phyloP scores from a whole-genome alignment of 2,888 invertebrate genomes.

The Torymus texanus region DNA sequence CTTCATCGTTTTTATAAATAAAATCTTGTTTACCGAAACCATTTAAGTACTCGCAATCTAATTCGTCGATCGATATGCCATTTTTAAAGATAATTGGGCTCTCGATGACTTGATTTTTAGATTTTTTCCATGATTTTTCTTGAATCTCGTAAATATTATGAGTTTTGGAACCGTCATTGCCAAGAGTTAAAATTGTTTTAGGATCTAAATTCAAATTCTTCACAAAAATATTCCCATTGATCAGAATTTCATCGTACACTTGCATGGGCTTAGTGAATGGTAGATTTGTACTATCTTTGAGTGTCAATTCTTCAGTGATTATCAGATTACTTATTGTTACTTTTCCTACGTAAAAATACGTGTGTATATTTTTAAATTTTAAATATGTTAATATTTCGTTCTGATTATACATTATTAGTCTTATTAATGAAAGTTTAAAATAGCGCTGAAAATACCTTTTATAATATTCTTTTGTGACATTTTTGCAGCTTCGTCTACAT shows the following conservation, averaged over 20 bases:
- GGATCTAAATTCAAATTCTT: conserved; percentile 51
- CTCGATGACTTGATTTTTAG: conserved; percentile 63
- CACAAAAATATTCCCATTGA: conserved; percentile 63
- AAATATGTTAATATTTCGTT: background rate
- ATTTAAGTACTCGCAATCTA: conserved; percentile 63
- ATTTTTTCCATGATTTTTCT: conserved; percentile 66
- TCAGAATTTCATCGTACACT: conserved; percentile 63
- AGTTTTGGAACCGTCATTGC: background rate
- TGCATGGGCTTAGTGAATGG: conserved; percentile 58
- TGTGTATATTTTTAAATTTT: background rate
- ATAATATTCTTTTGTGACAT: conserved; percentile 65
- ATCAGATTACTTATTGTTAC: conserved; percentile 60
- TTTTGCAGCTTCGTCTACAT: conserved; percentile 64
- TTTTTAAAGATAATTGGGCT: conserved; percentile 58
- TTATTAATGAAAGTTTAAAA: background rate
- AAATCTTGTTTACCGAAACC: conserved; percentile 62
- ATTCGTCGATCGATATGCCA: conserved; percentile 63
- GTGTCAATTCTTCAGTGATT: conserved; percentile 62
- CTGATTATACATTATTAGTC: background rate
- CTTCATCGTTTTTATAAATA: conserved; percentile 61
- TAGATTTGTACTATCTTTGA: conserved; percentile 53
- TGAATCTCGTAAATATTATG: conserved; percentile 56
- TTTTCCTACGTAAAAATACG: conserved; percentile 59
- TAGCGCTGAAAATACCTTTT: conserved; percentile 59
- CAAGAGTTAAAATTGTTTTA: background rate